Conservation (phyloP, 1,140 invertebrate species). For the Platyscapa corneri region DNA sequence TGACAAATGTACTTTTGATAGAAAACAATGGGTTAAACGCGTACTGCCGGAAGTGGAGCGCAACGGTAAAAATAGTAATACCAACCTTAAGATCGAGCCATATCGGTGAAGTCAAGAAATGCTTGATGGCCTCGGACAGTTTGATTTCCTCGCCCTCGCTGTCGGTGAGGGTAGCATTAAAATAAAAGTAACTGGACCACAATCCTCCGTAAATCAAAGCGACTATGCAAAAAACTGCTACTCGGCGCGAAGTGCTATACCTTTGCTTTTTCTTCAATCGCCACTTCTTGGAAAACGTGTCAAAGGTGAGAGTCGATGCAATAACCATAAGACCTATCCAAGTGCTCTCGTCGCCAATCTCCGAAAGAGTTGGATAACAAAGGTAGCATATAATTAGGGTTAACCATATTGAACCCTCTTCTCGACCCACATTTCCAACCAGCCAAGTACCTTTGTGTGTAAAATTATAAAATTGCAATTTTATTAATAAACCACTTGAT, state of each 20-base stretch:
- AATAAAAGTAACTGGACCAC: slow-evolving; percentile 88
- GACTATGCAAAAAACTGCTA: slow-evolving; percentile 77
- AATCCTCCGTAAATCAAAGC: slow-evolving; percentile 82
- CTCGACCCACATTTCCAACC: slow-evolving; percentile 91
- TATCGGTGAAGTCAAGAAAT: slow-evolving; percentile 92
- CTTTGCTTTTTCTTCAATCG: slow-evolving; percentile 77
- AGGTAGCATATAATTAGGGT: slow-evolving; percentile 82
- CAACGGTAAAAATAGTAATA: no score
- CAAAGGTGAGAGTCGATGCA: slow-evolving; percentile 80
- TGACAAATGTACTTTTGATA: no score
- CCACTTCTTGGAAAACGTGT: slow-evolving; percentile 86
- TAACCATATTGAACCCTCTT: slow-evolving; percentile 81
- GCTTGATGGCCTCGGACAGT: slow-evolving; percentile 88
- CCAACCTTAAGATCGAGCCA: slow-evolving; percentile 79
- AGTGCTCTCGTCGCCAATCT: slow-evolving; percentile 80
- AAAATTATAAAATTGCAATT: background rate
- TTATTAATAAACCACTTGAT: background rate
- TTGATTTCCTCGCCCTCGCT: slow-evolving; percentile 91
- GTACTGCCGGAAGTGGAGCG: no score
- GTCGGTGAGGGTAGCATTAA: slow-evolving; percentile 90
- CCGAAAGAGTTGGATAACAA: slow-evolving; percentile 79
- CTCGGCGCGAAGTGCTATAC: slow-evolving; percentile 70
- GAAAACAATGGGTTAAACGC: no score
- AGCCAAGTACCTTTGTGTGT: slow-evolving; percentile 77
- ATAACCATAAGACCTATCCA: slow-evolving; percentile 81